Evolutionary conservation across 2,888 invertebrate species (phyloP).

Genomic region (Lithodes maja): DNA sequence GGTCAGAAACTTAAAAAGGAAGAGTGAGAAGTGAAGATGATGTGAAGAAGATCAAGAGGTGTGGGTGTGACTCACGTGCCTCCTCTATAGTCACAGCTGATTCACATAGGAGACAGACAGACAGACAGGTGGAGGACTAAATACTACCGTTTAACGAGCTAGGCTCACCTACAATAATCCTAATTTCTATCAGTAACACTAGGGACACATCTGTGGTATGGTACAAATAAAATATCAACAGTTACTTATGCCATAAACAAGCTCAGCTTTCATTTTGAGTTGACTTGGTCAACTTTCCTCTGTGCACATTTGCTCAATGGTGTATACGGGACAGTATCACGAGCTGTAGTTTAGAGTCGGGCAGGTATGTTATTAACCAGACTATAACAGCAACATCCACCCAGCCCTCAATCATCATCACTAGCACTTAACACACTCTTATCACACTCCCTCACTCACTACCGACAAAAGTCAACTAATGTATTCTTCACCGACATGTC

Average conservation of each 20-base stretch:
- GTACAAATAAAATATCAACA: slow-evolving; percentile 66
- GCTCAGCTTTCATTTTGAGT: slow-evolving; percentile 66
- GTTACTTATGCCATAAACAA: slow-evolving; percentile 63
- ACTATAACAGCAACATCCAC: slow-evolving; percentile 58
- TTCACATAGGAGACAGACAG: slow-evolving; percentile 56
- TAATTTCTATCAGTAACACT: slow-evolving; percentile 67
- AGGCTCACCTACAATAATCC: slow-evolving; percentile 66
- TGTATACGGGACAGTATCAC: slow-evolving; percentile 62
- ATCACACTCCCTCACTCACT: neutral
- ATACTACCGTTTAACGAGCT: slow-evolving; percentile 66
- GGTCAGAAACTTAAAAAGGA: slow-evolving; percentile 46
- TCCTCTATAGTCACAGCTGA: slow-evolving; percentile 63
- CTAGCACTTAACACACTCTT: slow-evolving; percentile 31
- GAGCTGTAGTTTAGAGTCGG: slow-evolving; percentile 67
- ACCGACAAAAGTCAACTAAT: slow-evolving; percentile 9
- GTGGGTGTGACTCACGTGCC: slow-evolving; percentile 63
- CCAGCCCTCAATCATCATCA: slow-evolving; percentile 47
- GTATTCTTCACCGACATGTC: neutral
- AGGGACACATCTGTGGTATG: slow-evolving; percentile 68
- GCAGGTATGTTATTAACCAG: slow-evolving; percentile 61
- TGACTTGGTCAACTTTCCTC: slow-evolving; percentile 61
- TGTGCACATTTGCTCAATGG: slow-evolving; percentile 62
- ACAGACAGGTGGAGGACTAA: slow-evolving; percentile 64
- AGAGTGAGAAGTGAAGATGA: slow-evolving; percentile 42
- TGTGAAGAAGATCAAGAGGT: slow-evolving; percentile 36